These are phyloP conservation scores for Minunthozetes semirufus DNA, from an alignment of 2,888 invertebrate genomes.

Conservation along the genomic window DNA sequence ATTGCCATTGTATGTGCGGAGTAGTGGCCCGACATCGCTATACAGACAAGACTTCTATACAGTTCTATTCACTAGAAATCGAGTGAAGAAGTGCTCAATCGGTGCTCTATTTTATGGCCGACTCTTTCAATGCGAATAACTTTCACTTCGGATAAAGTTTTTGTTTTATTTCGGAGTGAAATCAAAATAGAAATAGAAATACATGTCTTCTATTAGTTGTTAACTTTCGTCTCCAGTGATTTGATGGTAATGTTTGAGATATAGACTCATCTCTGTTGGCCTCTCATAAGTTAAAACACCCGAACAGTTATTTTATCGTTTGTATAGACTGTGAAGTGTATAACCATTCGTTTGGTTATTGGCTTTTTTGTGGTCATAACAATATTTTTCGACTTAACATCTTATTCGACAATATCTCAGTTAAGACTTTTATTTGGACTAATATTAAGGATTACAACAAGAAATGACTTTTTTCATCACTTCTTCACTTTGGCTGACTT, in stretches of 20 bases:
- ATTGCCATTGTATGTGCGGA: constrained; percentile 16
- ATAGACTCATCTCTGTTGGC: neutral
- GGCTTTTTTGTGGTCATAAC: constrained; percentile 17
- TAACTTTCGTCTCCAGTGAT: neutral
- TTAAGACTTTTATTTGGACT: constrained; percentile 12
- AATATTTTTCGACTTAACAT: constrained; percentile 3
- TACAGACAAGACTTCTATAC: neutral
- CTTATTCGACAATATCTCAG: constrained; percentile 2
- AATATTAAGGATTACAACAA: neutral
- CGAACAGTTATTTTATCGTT: neutral
- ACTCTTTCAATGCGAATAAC: neutral
- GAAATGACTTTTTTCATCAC: neutral
- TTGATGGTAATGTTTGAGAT: constrained; percentile 4
- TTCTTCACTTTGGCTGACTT: neutral
- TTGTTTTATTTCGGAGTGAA: neutral
- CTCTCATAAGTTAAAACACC: neutral
- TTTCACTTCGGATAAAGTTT: neutral
- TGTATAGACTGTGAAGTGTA: constrained; percentile 1
- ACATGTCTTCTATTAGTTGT: neutral
- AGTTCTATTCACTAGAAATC: neutral
- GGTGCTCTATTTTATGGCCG: neutral
- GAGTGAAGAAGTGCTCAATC: neutral
- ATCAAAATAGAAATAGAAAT: neutral
- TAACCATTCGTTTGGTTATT: constrained; percentile 13
- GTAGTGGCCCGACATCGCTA: neutral